A percentile compares a stretch with the other conserved stretches of the same genome.
phyloP scores from a whole-genome alignment of 2,113 vertebrate species.

The Arothron firmamentum region DNA sequence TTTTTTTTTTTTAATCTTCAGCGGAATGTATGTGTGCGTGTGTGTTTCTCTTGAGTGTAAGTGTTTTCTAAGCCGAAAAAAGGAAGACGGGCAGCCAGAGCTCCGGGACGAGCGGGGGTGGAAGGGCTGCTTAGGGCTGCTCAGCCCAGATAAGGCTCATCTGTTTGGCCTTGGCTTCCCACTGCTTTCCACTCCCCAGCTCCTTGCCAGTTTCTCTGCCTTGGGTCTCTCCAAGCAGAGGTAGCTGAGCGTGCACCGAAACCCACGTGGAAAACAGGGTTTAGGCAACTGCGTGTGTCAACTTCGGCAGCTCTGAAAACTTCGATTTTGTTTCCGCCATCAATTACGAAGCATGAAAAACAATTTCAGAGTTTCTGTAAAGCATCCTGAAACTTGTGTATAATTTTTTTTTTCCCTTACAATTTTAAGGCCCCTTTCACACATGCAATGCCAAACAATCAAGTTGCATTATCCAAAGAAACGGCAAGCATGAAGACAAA shows the following conservation, averaged over 20 bases:
- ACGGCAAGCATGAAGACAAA: too few relatives aligned
- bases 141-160: slow-evolving; percentile 76
- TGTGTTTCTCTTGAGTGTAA: slow-evolving; percentile 40
- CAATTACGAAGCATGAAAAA: background rate
- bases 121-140: slow-evolving; percentile 70
- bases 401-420: background rate
- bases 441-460: too few relatives aligned
- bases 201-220: slow-evolving; percentile 63
- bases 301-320: background rate
- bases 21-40: slow-evolving; percentile 7
- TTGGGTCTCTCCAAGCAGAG: slow-evolving; percentile 62
- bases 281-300: slow-evolving; percentile 8
- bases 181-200: slow-evolving; percentile 50
- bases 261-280: slow-evolving; percentile 34
- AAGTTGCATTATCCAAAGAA: too few relatives aligned
- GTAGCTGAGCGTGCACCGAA: slow-evolving; percentile 52
- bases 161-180: slow-evolving; percentile 71
- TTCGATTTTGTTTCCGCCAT: too few relatives aligned
- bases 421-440: too few relatives aligned
- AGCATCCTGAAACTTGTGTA: too few relatives aligned
- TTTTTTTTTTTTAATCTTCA: slow-evolving; percentile 1
- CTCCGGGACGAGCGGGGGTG: slow-evolving; percentile 63
- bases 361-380: too few relatives aligned
- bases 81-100: slow-evolving; percentile 54
- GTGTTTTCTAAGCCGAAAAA: slow-evolving; percentile 52